phyloP scores from a whole-genome alignment of 2,113 vertebrate species.

The Malurus alboscapulatus region DNA sequence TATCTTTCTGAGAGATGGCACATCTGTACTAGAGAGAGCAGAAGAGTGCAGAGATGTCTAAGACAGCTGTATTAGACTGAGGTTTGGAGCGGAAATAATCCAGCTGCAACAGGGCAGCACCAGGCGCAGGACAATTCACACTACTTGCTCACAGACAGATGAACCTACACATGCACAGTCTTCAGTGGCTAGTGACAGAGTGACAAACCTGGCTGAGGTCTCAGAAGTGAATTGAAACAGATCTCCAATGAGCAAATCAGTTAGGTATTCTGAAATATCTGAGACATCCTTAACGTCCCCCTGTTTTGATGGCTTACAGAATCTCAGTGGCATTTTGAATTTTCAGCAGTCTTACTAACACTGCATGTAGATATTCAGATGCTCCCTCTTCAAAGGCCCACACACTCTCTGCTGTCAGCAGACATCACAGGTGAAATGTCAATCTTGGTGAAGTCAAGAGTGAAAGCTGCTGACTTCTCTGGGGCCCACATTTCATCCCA shows the following conservation, averaged over 20 bases:
- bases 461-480: background rate
- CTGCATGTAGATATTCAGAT: background rate
- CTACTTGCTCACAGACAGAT: background rate
- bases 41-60: background rate
- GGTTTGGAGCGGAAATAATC: background rate
- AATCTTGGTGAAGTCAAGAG: background rate
- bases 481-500: background rate
- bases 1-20: constrained; percentile 5
- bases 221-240: background rate
- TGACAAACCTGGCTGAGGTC: background rate
- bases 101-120: background rate
- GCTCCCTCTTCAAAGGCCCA: background rate
- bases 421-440: background rate
- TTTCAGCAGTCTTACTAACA: background rate
- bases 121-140: background rate
- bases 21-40: background rate
- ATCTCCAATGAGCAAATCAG: background rate
- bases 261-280: background rate
- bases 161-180: background rate
- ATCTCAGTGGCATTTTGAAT: background rate
- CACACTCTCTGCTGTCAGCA: background rate
- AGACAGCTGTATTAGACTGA: background rate
- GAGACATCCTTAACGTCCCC: background rate
- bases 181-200: background rate
- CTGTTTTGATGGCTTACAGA: background rate